Conservation (phyloP, 2,113 vertebrate species). For the Myrmecophaga tridactyla region DNA sequence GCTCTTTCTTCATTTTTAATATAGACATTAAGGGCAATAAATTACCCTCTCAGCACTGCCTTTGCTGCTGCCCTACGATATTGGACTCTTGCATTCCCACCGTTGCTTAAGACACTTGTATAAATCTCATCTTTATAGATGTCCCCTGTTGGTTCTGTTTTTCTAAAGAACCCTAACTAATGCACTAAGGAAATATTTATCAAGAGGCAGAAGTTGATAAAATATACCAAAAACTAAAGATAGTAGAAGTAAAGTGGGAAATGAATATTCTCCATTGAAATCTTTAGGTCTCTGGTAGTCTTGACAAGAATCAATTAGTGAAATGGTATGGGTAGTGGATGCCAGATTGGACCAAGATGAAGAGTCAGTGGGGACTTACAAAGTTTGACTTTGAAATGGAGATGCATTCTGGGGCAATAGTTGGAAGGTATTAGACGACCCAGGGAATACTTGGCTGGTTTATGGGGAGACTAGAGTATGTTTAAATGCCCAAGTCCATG, state of each 20-base stretch:
- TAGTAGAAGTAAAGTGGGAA: not conserved
- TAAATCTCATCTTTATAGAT: too few species aligned
- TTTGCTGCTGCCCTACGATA: too few species aligned
- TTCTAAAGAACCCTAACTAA: too few species aligned
- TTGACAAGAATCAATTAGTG: not conserved
- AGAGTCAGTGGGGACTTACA: not conserved
- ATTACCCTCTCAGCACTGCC: too few species aligned
- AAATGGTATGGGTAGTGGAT: not conserved
- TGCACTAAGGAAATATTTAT: not conserved
- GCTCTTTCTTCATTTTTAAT: too few species aligned
- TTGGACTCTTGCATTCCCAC: too few species aligned
- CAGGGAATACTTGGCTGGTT: not conserved
- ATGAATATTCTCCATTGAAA: constrained; percentile 6
- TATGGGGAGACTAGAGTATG: not conserved
- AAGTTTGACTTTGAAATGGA: not conserved
- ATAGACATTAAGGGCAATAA: too few species aligned
- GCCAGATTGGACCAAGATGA: not conserved
- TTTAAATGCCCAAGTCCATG: not conserved
- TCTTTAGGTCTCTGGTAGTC: not conserved
- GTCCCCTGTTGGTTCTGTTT: too few species aligned
- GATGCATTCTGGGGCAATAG: not conserved
- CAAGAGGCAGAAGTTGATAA: not conserved
- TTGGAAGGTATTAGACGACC: not conserved
- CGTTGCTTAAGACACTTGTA: too few species aligned
- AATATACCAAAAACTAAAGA: not conserved